Base-by-base conservation (phyloP, 2,888 invertebrate genomes). In the Anaspis maculata region DNA sequence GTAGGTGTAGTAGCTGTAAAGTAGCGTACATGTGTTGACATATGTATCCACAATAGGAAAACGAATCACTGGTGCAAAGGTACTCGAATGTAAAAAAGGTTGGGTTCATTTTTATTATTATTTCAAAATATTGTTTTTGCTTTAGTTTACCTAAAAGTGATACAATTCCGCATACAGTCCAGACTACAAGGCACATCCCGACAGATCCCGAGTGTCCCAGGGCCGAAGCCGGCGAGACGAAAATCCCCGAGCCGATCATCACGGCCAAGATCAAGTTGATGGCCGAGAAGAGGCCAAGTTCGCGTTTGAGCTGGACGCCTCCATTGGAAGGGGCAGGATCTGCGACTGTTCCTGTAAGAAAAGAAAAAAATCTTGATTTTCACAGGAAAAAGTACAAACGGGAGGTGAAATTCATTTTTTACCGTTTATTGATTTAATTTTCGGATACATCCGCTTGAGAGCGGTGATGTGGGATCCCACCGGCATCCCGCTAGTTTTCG, bases 241-340 rank as follows among this genome's bases (percentile, higher is more conserved):
- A 91, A 41, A 90, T 87, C 31, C 90, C 90, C 5, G 88, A 88
- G 25, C 89, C 90, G 44, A 90, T 89, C 88, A 89, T 89, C 3
- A 88, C 87, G 30, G 88, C 85, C 7, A 88, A 73, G 44, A 90
- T 88, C 45, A 88, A 72, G 56, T 83, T 85, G 15, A 85, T 74
- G 3, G 88, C 89, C 28, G 87, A 84, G 56, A 85, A 76, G 1
- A 89, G 70, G 1, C 88, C 88, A 28, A 89, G 67, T 59, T 83
- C 80, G 46, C 85, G 68, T 61, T 80, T 79, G 43, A 87, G 72
- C 47, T 76, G 74, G 7, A 81, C 71, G n/a, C 63, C 62, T 26
- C 43, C 48, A 11, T 24, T 24, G 37, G 49, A 36, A 9, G 25
- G 7, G 2, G 10, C 24, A 3, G 9, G 29, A 32, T 30, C 38